Conservation (phyloP, 2,797 vertebrate genomes). For the Setipinna tenuifilis region DNA sequence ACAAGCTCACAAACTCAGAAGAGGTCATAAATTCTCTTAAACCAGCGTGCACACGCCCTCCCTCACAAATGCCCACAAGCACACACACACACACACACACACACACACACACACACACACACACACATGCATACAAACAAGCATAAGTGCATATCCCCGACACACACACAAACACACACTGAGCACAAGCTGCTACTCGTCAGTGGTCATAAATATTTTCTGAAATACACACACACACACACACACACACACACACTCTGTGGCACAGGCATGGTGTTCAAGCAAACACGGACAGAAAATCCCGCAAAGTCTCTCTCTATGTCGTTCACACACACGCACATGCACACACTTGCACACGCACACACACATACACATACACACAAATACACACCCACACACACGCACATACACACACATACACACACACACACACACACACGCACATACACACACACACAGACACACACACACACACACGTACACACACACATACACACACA, state of each 20-base stretch:
- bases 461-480: not conserved
- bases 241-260: constrained; percentile 27
- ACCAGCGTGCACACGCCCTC: not conserved
- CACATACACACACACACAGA: not conserved
- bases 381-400: no score
- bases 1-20: not conserved
- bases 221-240: not conserved
- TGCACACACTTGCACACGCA: not conserved
- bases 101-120: not conserved
- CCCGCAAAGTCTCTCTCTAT: not conserved
- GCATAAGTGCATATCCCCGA: no score
- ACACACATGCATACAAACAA: no score
- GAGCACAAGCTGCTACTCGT: not conserved
- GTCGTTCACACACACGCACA: not conserved
- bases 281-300: not conserved
- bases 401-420: not conserved
- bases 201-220: constrained; percentile 6
- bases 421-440: not conserved
- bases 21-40: constrained; percentile 8
- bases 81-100: not conserved
- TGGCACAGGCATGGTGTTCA: not conserved
- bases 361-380: not conserved
- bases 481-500: not conserved
- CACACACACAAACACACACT: not conserved
- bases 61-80: not conserved